Conservation (phyloP, 2,797 vertebrate species). For the Lepilemur septentrionalis region DNA sequence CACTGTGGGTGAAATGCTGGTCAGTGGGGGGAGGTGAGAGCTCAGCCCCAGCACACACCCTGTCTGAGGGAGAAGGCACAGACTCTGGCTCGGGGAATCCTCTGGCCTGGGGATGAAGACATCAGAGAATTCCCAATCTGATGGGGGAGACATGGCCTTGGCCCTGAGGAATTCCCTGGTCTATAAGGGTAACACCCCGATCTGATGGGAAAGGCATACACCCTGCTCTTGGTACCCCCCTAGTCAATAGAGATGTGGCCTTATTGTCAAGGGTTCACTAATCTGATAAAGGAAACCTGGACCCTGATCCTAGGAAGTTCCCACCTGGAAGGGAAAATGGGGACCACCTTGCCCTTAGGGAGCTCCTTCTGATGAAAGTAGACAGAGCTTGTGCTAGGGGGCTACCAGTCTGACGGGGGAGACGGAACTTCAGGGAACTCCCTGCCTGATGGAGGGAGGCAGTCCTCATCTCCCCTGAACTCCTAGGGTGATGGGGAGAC, state of each 20-base stretch:
- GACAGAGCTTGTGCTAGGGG: background rate
- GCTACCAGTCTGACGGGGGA: background rate
- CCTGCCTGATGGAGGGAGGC: background rate
- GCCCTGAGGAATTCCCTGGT: background rate
- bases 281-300: background rate
- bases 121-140: background rate
- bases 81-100: background rate
- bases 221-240: background rate
- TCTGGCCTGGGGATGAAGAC: background rate
- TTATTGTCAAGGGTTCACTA: background rate
- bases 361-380: background rate
- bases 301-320: background rate
- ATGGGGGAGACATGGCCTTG: background rate
- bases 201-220: background rate
- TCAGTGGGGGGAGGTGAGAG: conserved; percentile 31
- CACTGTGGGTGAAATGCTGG: conserved; percentile 85
- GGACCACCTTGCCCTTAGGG: background rate
- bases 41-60: background rate
- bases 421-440: background rate
- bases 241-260: background rate
- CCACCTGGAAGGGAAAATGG: background rate
- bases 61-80: background rate
- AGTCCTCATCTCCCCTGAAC: background rate
- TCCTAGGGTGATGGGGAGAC: background rate
- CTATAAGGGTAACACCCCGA: accelerated